Base-by-base conservation (phyloP, 2,113 vertebrate genomes). In the Cairina moschata region DNA sequence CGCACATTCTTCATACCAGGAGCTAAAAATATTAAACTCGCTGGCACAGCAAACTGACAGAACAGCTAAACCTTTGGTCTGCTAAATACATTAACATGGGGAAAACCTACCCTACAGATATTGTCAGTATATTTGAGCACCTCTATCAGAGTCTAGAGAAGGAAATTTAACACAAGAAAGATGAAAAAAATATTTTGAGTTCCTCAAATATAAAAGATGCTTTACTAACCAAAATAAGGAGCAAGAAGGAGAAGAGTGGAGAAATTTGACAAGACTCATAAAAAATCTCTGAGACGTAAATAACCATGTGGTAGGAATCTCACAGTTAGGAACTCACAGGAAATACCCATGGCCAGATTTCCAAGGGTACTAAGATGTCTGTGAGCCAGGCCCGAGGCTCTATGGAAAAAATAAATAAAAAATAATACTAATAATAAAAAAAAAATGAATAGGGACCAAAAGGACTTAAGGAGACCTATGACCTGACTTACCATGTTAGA, bases 51-150 rank as follows among this genome's bases (percentile, higher is more conserved):
- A 81, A 85, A 73, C 12, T 83, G 63, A 69, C 55, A 66, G 52
- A 89, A 80, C 67, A 94, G 62, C 44, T 85, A 66, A 93, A 50
- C 3, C 17, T 90, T 62, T 66, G 18, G 62, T 85, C 82, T 95
- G 94, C 14, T 91, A 90, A 92, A 90, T 6, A 11, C 54, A 77
- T 94, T 92, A 94, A 92, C 83, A 65, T 68, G 40, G 32, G 11
- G 28, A 50, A 76, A 94, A 94, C 25, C 40, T 88, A 13, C 83
- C 55, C 46, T 91, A 69, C 84, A 86, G 78, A 66, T 60, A 50
- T 40, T 50, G 42, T 85, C 52, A 73, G 52, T 75, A 91, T 5
- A 3, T 91, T 84, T 76, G 11, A 88, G 34, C 29, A 82, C 46
- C 7, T 76, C 29, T 68, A 40, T 25, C 32, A 38, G 25, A 92